Evolutionary conservation across 2,888 invertebrate species (phyloP).

Genomic region (Hydriomena furcata): DNA sequence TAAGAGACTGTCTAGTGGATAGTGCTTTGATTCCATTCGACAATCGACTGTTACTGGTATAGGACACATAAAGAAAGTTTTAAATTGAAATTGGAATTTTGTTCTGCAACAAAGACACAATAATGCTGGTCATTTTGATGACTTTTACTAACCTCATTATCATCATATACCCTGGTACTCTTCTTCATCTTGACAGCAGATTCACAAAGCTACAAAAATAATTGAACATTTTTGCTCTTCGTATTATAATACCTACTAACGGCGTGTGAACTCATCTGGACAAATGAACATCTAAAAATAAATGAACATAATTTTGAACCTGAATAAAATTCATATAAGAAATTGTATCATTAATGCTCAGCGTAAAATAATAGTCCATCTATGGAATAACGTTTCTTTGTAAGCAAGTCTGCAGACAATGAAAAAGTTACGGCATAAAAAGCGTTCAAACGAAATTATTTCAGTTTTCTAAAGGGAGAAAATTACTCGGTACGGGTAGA

Average conservation of each 20-base stretch:
- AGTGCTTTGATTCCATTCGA: conserved; percentile 59
- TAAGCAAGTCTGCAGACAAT: conserved; percentile 45
- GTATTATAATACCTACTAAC: too few species aligned
- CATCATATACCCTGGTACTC: too few species aligned
- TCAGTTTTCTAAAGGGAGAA: conserved; percentile 44
- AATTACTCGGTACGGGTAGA: conserved; percentile 40
- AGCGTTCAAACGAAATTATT: conserved; percentile 51
- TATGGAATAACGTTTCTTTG: conserved; percentile 35
- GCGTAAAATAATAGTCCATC: conserved; percentile 28
- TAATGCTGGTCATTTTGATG: too few species aligned
- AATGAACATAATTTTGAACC: conserved; percentile 11
- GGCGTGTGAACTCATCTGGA: conserved; percentile 9
- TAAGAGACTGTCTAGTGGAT: conserved; percentile 47
- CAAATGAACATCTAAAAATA: conserved; percentile 16
- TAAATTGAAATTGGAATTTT: conserved; percentile 1
- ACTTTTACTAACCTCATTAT: too few species aligned
- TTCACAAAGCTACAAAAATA: too few species aligned
- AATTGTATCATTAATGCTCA: conserved; percentile 25
- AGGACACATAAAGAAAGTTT: conserved; percentile 5
- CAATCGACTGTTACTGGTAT: conserved; percentile 34
- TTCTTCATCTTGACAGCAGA: too few species aligned
- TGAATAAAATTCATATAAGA: conserved; percentile 19
- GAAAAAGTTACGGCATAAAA: conserved; percentile 48
- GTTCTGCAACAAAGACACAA: too few species aligned
- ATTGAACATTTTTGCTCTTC: too few species aligned